Evolutionary conservation across 2,113 vertebrate genomes (phyloP).

Genomic region (Dendrocopos noguchii): DNA sequence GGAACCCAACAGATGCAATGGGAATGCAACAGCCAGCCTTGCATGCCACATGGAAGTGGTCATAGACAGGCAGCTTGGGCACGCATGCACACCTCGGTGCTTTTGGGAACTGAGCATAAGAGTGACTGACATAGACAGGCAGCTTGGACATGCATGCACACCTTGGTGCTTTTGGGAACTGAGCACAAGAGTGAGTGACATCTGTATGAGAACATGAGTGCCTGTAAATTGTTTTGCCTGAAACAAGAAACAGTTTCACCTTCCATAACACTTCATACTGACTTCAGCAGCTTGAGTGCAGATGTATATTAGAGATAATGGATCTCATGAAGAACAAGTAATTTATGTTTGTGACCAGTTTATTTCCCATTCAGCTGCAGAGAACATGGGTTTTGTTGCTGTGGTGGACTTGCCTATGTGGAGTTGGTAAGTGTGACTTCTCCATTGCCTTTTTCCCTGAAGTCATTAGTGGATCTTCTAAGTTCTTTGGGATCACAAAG

Average conservation of each 20-base stretch:
- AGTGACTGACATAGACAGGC: too few relatives aligned
- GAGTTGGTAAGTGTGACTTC: constrained; percentile 88
- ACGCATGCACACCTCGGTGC: neutral
- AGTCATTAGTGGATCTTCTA: neutral
- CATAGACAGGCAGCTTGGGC: neutral
- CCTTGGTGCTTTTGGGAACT: neutral
- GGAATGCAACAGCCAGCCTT: neutral
- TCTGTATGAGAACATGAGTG: rapidly evolving
- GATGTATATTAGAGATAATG: constrained; percentile 76
- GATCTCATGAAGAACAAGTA: constrained; percentile 92
- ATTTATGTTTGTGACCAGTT: constrained; percentile 98
- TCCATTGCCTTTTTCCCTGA: neutral
- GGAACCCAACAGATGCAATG: neutral
- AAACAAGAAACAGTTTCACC: neutral
- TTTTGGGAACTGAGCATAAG: too few relatives aligned
- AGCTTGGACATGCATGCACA: neutral
- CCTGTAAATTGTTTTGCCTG: neutral
- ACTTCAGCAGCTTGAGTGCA: neutral
- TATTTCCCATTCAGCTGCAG: constrained; percentile 89
- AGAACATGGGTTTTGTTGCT: constrained; percentile 94
- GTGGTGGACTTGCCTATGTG: constrained; percentile 95
- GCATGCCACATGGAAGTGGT: neutral
- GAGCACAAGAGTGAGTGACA: neutral
- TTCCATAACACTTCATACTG: neutral
- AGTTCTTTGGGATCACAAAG: neutral